Percentiles rank a stretch among this genome's conserved stretches.
Evolutionary conservation across 2,113 vertebrate genomes (phyloP).

Genomic region (Lepidothrix coronata): DNA sequence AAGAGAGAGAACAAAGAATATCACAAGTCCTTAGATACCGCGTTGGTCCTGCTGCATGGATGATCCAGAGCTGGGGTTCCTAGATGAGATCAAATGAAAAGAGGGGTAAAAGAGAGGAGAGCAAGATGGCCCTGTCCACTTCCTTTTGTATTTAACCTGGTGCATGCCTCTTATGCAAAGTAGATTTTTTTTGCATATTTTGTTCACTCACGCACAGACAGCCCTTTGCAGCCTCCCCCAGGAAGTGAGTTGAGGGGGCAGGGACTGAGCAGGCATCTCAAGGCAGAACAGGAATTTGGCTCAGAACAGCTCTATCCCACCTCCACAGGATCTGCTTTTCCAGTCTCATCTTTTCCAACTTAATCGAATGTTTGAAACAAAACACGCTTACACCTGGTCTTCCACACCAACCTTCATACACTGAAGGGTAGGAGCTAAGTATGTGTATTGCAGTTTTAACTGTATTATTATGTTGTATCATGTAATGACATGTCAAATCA

Average conservation of each 20-base stretch:
- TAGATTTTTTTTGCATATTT: not conserved
- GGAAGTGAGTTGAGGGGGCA: not conserved
- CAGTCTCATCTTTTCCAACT: not conserved
- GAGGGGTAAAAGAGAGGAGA: not conserved
- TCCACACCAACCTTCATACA: not conserved
- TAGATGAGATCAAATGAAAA: not conserved
- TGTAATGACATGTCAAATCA: not conserved
- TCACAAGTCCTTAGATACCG: not conserved
- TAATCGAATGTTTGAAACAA: not conserved
- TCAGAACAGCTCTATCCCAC: not conserved
- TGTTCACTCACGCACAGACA: not conserved
- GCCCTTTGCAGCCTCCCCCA: not conserved
- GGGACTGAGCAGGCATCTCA: not conserved
- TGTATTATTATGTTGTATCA: not conserved
- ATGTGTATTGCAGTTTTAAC: not conserved
- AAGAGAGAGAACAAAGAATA: not conserved
- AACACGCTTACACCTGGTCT: not conserved
- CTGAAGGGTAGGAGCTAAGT: not conserved
- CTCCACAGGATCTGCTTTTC: not conserved
- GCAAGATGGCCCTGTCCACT: fast-evolving
- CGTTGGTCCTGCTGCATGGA: not conserved
- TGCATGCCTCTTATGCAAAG: not conserved
- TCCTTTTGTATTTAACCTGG: not conserved
- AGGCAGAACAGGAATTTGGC: not conserved
- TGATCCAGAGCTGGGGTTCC: not conserved